Percentiles rank a stretch among this genome's conserved stretches.
Conservation (phyloP, 2,113 vertebrate genomes). For the Ptilorrhoa leucosticta region DNA sequence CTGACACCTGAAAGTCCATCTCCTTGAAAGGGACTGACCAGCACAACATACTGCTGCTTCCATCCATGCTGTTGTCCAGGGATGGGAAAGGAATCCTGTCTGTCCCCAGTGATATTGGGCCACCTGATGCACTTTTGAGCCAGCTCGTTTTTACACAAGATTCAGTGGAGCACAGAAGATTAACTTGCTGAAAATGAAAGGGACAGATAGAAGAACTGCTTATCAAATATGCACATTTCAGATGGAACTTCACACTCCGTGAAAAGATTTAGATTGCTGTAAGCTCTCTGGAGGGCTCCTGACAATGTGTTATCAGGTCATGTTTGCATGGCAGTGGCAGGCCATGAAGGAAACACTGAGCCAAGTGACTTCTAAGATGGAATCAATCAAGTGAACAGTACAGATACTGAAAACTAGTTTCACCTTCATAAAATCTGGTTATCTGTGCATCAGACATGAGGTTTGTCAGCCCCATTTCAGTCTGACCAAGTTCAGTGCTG, state of each 20-base stretch:
- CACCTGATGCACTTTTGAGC: slow-evolving; percentile 37
- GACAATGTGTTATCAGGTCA: slow-evolving; percentile 81
- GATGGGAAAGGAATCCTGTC: not conserved
- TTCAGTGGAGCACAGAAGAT: slow-evolving; percentile 68
- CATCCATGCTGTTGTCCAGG: not conserved
- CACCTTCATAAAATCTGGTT: slow-evolving; percentile 79
- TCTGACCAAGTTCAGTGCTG: slow-evolving; percentile 66
- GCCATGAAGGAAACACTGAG: slow-evolving; percentile 81
- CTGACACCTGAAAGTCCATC: not conserved
- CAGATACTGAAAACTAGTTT: slow-evolving; percentile 80
- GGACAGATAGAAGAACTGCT: slow-evolving; percentile 70
- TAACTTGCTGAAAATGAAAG: slow-evolving; percentile 78
- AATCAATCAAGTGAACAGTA: slow-evolving; percentile 80
- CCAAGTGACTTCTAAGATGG: slow-evolving; percentile 74
- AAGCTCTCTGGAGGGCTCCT: slow-evolving; percentile 74
- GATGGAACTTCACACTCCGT: slow-evolving; percentile 76
- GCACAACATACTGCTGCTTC: not conserved
- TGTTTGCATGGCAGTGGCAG: slow-evolving; percentile 81
- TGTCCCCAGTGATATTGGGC: not conserved
- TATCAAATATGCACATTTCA: slow-evolving; percentile 83
- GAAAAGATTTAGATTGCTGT: slow-evolving; percentile 84
- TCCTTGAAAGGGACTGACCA: not conserved
- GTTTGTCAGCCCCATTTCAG: slow-evolving; percentile 73
- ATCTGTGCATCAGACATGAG: slow-evolving; percentile 71
- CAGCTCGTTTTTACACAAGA: not conserved